phyloP scores from a whole-genome alignment of 35 echinoderm and acorn worm species.

The Patiria miniata region DNA sequence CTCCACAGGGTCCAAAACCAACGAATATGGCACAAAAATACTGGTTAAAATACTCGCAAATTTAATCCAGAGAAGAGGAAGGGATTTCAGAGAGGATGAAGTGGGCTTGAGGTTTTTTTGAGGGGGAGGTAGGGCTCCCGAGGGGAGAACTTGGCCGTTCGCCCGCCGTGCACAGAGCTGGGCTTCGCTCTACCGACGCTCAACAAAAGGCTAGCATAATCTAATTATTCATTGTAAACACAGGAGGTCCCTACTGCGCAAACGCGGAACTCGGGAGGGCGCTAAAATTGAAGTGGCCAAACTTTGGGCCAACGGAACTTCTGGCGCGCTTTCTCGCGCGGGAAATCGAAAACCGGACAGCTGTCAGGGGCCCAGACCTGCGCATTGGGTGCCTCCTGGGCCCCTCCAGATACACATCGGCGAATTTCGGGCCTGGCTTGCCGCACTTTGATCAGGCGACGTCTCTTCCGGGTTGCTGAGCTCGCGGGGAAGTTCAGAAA shows the following conservation, averaged over 20 bases:
- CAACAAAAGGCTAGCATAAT: constrained; percentile 14
- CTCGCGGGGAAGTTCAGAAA: not conserved
- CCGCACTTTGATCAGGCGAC: not conserved
- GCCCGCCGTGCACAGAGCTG: not conserved
- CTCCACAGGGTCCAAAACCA: too few relatives aligned
- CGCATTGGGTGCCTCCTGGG: not conserved
- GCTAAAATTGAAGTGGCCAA: constrained; percentile 30
- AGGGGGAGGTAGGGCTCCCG: too few relatives aligned
- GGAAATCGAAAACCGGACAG: constrained; percentile 16
- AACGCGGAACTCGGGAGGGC: constrained; percentile 21
- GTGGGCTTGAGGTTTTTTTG: too few relatives aligned
- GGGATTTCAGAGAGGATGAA: too few relatives aligned
- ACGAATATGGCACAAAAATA: too few relatives aligned
- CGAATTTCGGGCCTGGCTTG: not conserved
- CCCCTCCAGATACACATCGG: not conserved
- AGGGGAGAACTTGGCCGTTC: too few relatives aligned
- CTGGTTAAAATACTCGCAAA: too few relatives aligned
- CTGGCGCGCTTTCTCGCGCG: constrained; percentile 7
- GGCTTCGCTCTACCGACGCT: constrained; percentile 14
- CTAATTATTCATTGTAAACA: constrained; percentile 34
- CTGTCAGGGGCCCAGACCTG: constrained; percentile 5
- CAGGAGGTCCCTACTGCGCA: not conserved
- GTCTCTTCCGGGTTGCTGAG: constrained; percentile 11
- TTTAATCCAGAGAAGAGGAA: too few relatives aligned
- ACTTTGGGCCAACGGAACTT: constrained; percentile 17